These are phyloP conservation scores for Sebastolobus alascanus DNA, from an alignment of 2,797 vertebrate genomes.

Conservation along the genomic window DNA sequence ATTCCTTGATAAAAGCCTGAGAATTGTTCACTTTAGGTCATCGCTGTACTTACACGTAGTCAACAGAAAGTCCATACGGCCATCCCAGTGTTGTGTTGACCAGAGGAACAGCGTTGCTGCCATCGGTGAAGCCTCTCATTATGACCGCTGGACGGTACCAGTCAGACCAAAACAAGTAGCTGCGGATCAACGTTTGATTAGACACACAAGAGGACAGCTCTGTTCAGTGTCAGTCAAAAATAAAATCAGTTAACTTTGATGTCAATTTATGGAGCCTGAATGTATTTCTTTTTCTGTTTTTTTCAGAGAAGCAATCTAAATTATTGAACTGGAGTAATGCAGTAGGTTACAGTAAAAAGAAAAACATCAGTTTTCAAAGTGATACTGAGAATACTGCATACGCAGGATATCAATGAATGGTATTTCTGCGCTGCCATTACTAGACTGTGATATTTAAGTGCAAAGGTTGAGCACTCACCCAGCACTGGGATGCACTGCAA, in stretches of 20 bases:
- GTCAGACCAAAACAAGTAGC: conserved; percentile 86
- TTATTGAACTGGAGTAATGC: neutral
- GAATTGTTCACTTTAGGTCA: neutral
- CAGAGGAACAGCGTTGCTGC: conserved; percentile 81
- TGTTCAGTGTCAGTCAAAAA: neutral
- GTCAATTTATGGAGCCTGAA: neutral
- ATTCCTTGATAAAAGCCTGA: neutral
- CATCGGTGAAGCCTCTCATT: conserved; percentile 79
- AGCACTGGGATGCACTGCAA: conserved; percentile 81
- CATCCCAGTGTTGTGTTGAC: conserved; percentile 84
- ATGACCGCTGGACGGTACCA: conserved; percentile 84
- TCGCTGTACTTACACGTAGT: conserved; percentile 76
- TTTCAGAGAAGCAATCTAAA: neutral
- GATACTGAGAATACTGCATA: neutral
- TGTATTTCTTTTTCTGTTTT: neutral
- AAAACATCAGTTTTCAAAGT: neutral
- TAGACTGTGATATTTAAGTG: neutral
- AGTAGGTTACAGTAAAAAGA: neutral
- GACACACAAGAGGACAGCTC: neutral
- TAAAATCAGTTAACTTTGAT: neutral
- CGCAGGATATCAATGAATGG: neutral
- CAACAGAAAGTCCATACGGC: conserved; percentile 82
- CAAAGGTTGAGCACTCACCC: conserved; percentile 71
- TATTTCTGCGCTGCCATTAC: neutral
- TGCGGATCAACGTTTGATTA: conserved; percentile 41